Base-by-base conservation (phyloP, 1,140 invertebrate genomes). In the Drosophila arizonae region DNA sequence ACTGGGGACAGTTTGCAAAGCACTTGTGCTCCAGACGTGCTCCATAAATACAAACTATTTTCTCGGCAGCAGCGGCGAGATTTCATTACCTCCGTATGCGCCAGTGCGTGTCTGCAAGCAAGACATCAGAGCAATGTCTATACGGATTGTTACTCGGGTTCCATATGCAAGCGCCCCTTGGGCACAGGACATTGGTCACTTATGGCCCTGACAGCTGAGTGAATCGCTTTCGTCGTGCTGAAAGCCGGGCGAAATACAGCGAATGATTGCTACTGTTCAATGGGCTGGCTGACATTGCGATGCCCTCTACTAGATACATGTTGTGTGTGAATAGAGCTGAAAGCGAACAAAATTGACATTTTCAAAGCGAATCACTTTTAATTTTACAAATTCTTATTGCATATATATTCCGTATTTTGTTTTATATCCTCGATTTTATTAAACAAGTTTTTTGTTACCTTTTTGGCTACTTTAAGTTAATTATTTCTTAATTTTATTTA, bases 21-120 rank as follows among this genome's bases (percentile, higher is more conserved):
- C 79, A 81, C 51, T 78, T 66, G 50, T 43, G 50, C 46, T 62
- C 45, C 30, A 66, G 60, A 84, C 79, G 79, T 82, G 79, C 76
- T 28, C 52, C 77, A 80, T 84, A 85, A 84, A 84, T 68, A 77
- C 51, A 67, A 79, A 80, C 80, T 63, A 80, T 70, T 36, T 11
- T 8, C 33, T 61, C 41, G 33, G 21, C 46, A 58, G 54, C 70
- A 60, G 43, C 8, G 64, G 28, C 56, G 63, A 33, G 26, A 72
- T 67, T 72, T 54, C 30, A 61, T 56, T 67, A 46, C 39, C 30
- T 61, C 43, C 50, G 48, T 33, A 55, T 67, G 46, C 43, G 43
- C 1, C 62, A 60, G 21, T 52, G 52, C 6, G 41, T 55, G 55
- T 45, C 26, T 17, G n/a, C 26, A 51, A 39, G 43, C 41, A 67